phyloP scores from a whole-genome alignment of 2,888 invertebrate species.

The Catotricha subobsoleta region DNA sequence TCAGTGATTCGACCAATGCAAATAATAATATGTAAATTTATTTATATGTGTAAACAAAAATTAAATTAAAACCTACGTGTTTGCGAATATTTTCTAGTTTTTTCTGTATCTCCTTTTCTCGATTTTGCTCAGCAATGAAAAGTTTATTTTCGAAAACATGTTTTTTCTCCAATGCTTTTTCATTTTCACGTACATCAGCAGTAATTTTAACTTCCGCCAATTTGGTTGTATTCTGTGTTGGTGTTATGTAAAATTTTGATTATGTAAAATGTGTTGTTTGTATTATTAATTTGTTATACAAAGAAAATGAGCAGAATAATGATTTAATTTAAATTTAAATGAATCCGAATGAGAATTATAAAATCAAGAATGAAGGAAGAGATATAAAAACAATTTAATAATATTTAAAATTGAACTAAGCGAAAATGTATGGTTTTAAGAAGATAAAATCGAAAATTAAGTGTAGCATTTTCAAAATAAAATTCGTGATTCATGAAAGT shows the following conservation, averaged over 20 bases:
- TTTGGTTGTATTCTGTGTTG: conserved; percentile 45
- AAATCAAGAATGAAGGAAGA: neutral
- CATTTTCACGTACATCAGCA: conserved; percentile 36
- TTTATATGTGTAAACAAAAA: conserved; percentile 10
- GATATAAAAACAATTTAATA: neutral
- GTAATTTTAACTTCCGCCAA: conserved; percentile 49
- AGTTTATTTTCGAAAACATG: conserved; percentile 56
- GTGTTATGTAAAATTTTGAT: too few relatives aligned
- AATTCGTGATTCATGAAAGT: too few relatives aligned
- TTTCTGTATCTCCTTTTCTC: conserved; percentile 69
- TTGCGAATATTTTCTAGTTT: conserved; percentile 70
- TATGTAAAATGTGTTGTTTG: neutral
- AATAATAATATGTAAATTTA: too few relatives aligned
- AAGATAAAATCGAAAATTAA: neutral
- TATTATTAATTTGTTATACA: too few relatives aligned
- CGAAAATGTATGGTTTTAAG: neutral
- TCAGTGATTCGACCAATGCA: too few relatives aligned
- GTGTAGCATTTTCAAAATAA: neutral
- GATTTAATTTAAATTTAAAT: neutral
- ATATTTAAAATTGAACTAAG: neutral
- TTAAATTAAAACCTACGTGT: conserved; percentile 44
- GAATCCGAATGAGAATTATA: neutral
- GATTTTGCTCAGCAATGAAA: conserved; percentile 62
- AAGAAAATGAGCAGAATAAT: neutral
- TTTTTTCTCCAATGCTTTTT: conserved; percentile 46